phyloP scores from a whole-genome alignment of 2,113 vertebrate genomes.

The Platichthys stellatus region DNA sequence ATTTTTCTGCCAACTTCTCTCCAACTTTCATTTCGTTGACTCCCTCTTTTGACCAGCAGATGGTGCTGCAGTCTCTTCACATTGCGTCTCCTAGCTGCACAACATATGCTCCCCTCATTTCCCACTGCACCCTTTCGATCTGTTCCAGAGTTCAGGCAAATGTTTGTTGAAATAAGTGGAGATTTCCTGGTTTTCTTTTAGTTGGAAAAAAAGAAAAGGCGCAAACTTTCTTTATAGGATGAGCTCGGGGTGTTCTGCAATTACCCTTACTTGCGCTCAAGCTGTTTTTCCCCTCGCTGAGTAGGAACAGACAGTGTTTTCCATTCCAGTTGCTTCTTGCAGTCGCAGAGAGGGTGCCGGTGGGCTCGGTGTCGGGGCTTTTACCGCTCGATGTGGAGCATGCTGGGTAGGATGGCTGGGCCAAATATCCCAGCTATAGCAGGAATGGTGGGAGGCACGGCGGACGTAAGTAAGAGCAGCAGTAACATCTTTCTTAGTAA shows the following conservation, averaged over 20 bases:
- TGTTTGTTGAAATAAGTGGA: slow-evolving; percentile 93
- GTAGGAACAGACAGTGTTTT: slow-evolving; percentile 72
- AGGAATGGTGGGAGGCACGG: slow-evolving; percentile 78
- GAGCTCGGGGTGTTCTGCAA: slow-evolving; percentile 72
- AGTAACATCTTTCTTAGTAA: slow-evolving; percentile 67
- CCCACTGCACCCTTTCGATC: slow-evolving; percentile 29
- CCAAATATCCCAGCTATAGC: slow-evolving; percentile 76
- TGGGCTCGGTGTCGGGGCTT: slow-evolving; percentile 54
- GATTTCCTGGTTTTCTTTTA: slow-evolving; percentile 86
- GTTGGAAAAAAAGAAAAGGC: slow-evolving; percentile 34
- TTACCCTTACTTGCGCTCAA: slow-evolving; percentile 54
- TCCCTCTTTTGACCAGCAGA: slow-evolving; percentile 75
- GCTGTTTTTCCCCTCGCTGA: slow-evolving; percentile 53
- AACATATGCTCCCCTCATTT: slow-evolving; percentile 49
- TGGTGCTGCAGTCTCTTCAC: slow-evolving; percentile 82
- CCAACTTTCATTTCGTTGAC: background rate
- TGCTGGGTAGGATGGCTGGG: slow-evolving; percentile 59
- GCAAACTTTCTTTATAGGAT: slow-evolving; percentile 70
- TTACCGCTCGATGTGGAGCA: slow-evolving; percentile 55
- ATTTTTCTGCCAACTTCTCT: background rate
- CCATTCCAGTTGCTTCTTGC: slow-evolving; percentile 59
- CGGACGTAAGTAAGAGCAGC: slow-evolving; percentile 87
- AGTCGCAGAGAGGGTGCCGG: slow-evolving; percentile 58
- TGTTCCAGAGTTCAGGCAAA: slow-evolving; percentile 86
- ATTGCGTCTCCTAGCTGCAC: slow-evolving; percentile 12